These are phyloP conservation scores for Andrena haemorrhoa DNA, from an alignment of 2,888 invertebrate genomes.

Conservation along the genomic window DNA sequence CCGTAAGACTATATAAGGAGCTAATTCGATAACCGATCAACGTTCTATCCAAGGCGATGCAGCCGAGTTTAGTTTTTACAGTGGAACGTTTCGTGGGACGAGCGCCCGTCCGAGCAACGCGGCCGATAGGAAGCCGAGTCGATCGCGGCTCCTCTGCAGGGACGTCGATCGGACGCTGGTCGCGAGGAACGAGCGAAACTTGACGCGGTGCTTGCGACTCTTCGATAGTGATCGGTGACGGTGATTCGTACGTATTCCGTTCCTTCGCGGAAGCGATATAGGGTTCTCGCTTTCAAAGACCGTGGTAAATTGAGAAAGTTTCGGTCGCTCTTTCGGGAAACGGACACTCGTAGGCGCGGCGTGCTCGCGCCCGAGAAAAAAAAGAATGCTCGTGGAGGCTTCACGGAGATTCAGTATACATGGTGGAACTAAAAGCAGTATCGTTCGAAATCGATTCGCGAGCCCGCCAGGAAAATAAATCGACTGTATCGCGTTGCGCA, in stretches of 20 bases:
- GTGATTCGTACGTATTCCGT: too few species aligned
- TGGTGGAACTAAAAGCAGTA: not conserved
- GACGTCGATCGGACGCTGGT: not conserved
- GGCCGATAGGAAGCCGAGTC: not conserved
- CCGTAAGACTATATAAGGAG: constrained; percentile 52
- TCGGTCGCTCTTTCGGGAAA: not conserved
- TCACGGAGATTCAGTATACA: not conserved
- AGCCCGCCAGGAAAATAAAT: constrained; percentile 51
- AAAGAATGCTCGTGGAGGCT: not conserved
- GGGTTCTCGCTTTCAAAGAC: not conserved
- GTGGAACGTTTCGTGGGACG: not conserved
- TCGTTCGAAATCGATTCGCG: not conserved
- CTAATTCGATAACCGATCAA: constrained; percentile 43
- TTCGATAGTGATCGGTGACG: too few species aligned
- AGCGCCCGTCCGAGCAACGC: not conserved
- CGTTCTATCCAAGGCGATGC: constrained; percentile 72
- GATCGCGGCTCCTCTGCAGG: not conserved
- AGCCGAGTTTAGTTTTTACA: constrained; percentile 67
- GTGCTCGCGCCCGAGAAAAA: not conserved
- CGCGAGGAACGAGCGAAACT: not conserved
- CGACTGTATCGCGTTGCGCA: constrained; percentile 72
- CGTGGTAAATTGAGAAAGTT: not conserved
- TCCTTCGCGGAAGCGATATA: too few species aligned
- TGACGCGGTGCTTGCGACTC: not conserved
- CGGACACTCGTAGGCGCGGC: not conserved